A percentile compares a stretch with the other conserved stretches of the same genome.
phyloP scores from a whole-genome alignment of 2,888 invertebrate genomes.

The Steinernema hermaphroditum region DNA sequence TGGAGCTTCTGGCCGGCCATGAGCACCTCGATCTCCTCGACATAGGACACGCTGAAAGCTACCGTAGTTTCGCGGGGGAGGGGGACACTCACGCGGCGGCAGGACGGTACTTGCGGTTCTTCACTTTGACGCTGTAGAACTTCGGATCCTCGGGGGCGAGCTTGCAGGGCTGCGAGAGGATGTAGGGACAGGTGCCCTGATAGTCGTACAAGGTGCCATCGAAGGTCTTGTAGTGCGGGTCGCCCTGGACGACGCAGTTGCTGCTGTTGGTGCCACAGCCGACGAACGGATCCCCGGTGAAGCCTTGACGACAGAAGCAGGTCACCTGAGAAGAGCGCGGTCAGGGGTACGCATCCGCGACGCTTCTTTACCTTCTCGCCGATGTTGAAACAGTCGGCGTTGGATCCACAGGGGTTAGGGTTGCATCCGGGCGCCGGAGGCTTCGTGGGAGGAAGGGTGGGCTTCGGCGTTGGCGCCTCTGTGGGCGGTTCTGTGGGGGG shows the following conservation, averaged over 20 bases:
- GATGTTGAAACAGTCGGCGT: background rate
- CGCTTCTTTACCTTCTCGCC: background rate
- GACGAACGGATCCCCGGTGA: background rate
- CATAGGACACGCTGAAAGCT: background rate
- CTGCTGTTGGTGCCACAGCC: background rate
- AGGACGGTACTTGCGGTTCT: background rate
- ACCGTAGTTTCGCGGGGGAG: background rate
- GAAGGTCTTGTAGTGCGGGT: slow-evolving; percentile 66
- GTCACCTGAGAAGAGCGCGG: no score
- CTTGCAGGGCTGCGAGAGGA: slow-evolving; percentile 32
- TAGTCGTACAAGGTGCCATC: slow-evolving; percentile 62
- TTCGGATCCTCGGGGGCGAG: background rate
- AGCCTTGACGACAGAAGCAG: background rate
- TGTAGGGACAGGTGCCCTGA: slow-evolving; percentile 41
- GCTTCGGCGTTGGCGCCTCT: background rate
- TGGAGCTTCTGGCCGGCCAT: background rate
- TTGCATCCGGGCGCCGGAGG: background rate
- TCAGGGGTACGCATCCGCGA: no score
- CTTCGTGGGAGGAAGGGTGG: background rate
- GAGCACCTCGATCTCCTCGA: background rate
- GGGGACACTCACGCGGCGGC: background rate
- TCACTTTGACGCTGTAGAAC: background rate
- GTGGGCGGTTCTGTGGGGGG: background rate
- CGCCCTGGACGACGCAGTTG: slow-evolving; percentile 51
- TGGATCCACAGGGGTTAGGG: background rate